Percentiles rank a stretch among this genome's conserved stretches.
phyloP scores from a whole-genome alignment of 2,888 invertebrate genomes.

The Lumbricus terrestris region DNA sequence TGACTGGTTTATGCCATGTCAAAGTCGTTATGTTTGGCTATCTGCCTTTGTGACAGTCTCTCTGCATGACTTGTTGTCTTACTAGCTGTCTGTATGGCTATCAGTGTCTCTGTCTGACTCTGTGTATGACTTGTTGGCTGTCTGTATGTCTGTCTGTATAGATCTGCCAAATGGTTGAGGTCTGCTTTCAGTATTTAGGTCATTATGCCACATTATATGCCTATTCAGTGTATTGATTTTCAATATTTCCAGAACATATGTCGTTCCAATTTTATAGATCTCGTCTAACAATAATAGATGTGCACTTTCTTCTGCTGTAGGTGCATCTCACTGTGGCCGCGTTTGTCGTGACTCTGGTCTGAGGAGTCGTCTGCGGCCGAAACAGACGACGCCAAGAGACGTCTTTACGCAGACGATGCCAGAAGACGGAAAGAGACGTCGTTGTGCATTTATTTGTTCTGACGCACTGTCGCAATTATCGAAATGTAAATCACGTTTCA shows the following conservation, averaged over 20 bases:
- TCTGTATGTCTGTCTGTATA: background rate
- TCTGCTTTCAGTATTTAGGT: background rate
- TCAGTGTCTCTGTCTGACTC: background rate
- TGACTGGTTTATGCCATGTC: background rate
- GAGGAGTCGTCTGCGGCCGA: background rate
- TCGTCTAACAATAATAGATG: background rate
- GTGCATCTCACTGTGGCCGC: background rate
- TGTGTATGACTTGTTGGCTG: background rate
- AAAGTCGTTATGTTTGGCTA: background rate
- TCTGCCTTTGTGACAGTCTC: background rate
- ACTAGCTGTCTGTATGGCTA: background rate
- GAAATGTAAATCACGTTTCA: background rate
- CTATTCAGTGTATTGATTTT: background rate
- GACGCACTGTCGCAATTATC: background rate
- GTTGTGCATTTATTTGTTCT: background rate
- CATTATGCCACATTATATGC: background rate
- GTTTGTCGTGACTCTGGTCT: background rate
- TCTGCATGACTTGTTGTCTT: background rate
- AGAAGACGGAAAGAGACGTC: no score
- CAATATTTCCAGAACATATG: background rate
- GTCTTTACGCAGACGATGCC: no score
- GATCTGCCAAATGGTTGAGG: background rate
- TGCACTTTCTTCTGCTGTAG: background rate
- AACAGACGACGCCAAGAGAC: no score
- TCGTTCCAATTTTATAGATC: background rate